These are phyloP conservation scores for Leuciscus waleckii DNA, from an alignment of 2,797 vertebrate genomes.

Conservation along the genomic window DNA sequence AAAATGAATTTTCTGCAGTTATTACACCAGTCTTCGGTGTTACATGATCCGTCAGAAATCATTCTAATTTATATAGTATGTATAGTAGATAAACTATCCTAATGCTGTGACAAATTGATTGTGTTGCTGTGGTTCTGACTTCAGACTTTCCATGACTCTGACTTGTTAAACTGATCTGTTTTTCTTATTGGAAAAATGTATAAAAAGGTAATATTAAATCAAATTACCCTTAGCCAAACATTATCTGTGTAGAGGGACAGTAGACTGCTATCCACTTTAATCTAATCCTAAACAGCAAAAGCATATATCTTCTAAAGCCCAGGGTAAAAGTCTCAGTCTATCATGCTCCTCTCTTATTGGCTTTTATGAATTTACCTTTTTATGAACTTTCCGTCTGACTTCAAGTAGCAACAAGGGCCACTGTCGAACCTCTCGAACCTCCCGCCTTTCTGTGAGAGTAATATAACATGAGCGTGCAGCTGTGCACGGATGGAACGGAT, in stretches of 20 bases:
- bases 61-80: too few species aligned
- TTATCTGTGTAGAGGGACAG: background rate
- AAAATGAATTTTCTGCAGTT: too few species aligned
- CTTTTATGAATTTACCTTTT: slow-evolving; percentile 57
- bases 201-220: background rate
- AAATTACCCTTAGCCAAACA: background rate
- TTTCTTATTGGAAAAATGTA: slow-evolving; percentile 37
- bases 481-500: background rate
- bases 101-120: slow-evolving; percentile 36
- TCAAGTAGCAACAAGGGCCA: slow-evolving; percentile 22
- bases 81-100: background rate
- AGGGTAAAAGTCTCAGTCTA: background rate
- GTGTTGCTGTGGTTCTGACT: slow-evolving; percentile 20
- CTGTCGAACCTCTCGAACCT: background rate
- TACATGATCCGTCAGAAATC: too few species aligned
- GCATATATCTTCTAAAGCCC: background rate
- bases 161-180: slow-evolving; percentile 56
- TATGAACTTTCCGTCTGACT: slow-evolving; percentile 58
- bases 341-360: slow-evolving; percentile 21
- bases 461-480: slow-evolving; percentile 3
- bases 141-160: background rate
- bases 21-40: too few species aligned
- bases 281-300: background rate
- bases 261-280: background rate
- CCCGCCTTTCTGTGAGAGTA: slow-evolving; percentile 19